Conservation (phyloP, 2,888 invertebrate species). For the Caradrina clavipalpis region DNA sequence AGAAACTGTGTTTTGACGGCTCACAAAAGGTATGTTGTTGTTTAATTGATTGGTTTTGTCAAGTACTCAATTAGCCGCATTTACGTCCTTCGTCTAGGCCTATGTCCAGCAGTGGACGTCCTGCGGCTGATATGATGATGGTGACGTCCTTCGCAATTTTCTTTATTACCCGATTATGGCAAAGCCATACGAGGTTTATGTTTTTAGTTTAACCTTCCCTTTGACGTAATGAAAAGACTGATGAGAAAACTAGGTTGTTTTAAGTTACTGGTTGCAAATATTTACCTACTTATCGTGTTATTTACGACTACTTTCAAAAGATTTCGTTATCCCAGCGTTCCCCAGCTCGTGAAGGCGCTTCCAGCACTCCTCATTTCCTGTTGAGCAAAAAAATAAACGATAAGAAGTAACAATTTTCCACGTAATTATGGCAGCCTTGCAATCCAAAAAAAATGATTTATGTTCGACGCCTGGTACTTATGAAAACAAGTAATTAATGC, state of each 20-base stretch:
- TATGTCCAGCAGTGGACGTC: no score
- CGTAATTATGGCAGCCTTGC: conserved; percentile 18
- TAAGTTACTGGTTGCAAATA: conserved; percentile 2
- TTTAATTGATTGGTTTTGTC: no score
- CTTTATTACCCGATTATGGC: neutral
- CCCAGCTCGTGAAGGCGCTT: conserved; percentile 16
- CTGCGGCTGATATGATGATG: no score
- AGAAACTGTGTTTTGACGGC: no score
- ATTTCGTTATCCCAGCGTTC: conserved; percentile 32
- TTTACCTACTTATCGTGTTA: conserved; percentile 9
- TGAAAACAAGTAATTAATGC: conserved; percentile 49
- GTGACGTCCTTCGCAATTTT: neutral
- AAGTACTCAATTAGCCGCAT: neutral
- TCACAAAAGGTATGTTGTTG: no score
- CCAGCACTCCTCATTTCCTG: conserved; percentile 36
- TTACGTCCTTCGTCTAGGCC: no score
- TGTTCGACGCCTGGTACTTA: conserved; percentile 12
- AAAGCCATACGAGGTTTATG: no score
- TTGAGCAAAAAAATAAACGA: conserved; percentile 22
- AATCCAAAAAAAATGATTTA: conserved; percentile 31
- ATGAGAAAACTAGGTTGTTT: neutral
- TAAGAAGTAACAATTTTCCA: conserved; percentile 31
- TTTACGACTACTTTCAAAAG: conserved; percentile 1
- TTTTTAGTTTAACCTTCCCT: neutral
- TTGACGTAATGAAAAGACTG: neutral